A percentile compares a stretch with the other conserved stretches of the same genome.
Evolutionary conservation across 2,888 invertebrate species (phyloP).

Genomic region (Cosmorhoe ocellata): DNA sequence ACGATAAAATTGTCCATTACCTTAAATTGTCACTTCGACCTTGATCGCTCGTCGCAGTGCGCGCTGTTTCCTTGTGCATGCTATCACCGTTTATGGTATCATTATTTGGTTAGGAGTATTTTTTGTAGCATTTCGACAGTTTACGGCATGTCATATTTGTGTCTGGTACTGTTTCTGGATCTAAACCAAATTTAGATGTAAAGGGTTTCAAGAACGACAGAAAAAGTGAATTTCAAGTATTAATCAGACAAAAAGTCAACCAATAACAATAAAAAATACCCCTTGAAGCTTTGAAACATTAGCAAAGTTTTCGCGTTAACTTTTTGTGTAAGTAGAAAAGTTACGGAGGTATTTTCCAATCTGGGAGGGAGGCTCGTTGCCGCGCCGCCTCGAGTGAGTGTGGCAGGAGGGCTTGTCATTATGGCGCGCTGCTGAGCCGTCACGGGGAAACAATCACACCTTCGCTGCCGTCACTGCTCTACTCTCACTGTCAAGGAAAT

Average conservation of each 20-base stretch:
- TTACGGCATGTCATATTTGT: constrained; percentile 18
- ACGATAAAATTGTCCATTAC: constrained; percentile 21
- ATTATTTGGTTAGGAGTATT: constrained; percentile 30
- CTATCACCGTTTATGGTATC: constrained; percentile 28
- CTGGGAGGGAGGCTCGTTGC: constrained; percentile 50
- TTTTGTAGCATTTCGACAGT: constrained; percentile 27
- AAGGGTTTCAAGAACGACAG: neutral
- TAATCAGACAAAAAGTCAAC: constrained; percentile 36
- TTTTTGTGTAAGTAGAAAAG: constrained; percentile 73
- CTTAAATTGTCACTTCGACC: constrained; percentile 27
- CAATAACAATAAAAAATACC: constrained; percentile 58
- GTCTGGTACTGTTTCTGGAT: neutral
- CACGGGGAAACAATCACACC: constrained; percentile 54
- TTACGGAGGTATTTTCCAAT: constrained; percentile 73
- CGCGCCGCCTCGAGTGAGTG: constrained; percentile 36
- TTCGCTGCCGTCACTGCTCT: constrained; percentile 30
- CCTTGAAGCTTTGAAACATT: constrained; percentile 59
- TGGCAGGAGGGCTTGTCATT: constrained; percentile 55
- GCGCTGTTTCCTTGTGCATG: constrained; percentile 28
- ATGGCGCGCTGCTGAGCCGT: constrained; percentile 53
- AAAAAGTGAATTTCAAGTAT: constrained; percentile 12
- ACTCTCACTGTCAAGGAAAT: constrained; percentile 20
- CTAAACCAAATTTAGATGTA: neutral
- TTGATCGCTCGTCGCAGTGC: constrained; percentile 32
- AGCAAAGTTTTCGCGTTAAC: constrained; percentile 67